Evolutionary conservation across 2,797 vertebrate species (phyloP).

Genomic region (Pangasius mekongensis): DNA sequence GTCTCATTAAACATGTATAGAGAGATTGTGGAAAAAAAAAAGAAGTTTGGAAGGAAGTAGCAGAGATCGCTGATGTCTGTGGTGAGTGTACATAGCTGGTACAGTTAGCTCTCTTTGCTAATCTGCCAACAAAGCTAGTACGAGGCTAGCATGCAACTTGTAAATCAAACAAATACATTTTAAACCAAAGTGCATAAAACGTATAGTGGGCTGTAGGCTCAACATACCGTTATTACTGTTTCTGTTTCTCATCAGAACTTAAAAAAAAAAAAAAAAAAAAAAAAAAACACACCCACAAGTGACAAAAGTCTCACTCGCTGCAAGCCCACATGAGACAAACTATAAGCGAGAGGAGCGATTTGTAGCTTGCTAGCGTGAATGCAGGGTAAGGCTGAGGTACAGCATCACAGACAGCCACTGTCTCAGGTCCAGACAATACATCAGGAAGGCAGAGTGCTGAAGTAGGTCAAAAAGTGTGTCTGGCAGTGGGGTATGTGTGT

Average conservation of each 20-base stretch:
- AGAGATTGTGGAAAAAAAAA: not conserved
- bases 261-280: not conserved
- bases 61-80: not conserved
- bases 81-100: not conserved
- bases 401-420: conserved; percentile 28
- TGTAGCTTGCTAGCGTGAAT: conserved; percentile 20
- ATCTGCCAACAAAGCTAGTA: not conserved
- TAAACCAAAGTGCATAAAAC: not conserved
- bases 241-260: not conserved
- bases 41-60: not conserved
- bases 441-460: conserved; percentile 40
- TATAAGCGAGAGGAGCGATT: conserved; percentile 7
- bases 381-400: conserved; percentile 10
- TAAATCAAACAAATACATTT: not conserved
- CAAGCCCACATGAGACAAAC: not conserved
- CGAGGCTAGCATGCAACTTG: not conserved
- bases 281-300: not conserved
- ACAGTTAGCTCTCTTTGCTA: not conserved
- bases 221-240: not conserved
- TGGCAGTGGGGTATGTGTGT: conserved; percentile 34
- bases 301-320: not conserved
- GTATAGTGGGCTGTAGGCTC: not conserved
- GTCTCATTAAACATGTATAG: not conserved
- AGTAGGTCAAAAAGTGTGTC: conserved; percentile 56
- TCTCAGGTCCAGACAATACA: conserved; percentile 44